phyloP scores from a whole-genome alignment of 23 tunicate species.

The Trididemnum miniatum region DNA sequence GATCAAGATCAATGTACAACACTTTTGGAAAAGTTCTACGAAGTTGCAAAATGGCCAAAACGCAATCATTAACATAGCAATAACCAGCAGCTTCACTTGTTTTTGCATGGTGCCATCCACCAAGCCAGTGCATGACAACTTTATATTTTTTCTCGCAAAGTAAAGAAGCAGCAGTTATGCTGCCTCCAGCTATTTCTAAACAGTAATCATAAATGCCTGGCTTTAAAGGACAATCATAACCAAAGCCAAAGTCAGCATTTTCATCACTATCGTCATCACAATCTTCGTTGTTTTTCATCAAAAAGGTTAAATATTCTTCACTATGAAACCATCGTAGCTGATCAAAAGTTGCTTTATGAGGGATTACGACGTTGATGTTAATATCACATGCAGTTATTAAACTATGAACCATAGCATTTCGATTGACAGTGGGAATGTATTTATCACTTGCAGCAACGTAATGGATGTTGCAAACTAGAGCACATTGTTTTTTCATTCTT shows the following conservation, averaged over 20 bases:
- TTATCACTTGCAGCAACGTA: conserved; percentile 41
- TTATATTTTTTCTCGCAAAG: conserved; percentile 33
- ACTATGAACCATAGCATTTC: conserved; percentile 79
- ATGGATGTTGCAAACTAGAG: conserved; percentile 40
- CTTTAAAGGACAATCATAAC: conserved; percentile 75
- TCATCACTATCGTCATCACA: conserved; percentile 36
- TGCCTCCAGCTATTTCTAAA: conserved; percentile 71
- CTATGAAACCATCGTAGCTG: conserved; percentile 60
- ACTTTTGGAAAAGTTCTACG: conserved; percentile 45
- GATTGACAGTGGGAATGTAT: conserved; percentile 64
- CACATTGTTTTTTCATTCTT: conserved; percentile 6
- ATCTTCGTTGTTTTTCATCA: conserved; percentile 9
- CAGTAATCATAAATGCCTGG: conserved; percentile 65
- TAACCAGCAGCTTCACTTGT: conserved; percentile 67
- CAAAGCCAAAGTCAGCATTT: conserved; percentile 56
- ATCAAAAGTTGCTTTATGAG: conserved; percentile 33
- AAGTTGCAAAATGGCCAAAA: conserved; percentile 54
- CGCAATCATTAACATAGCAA: conserved; percentile 89
- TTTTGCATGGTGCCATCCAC: conserved; percentile 98
- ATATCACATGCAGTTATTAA: conserved; percentile 58
- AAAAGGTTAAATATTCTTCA: conserved; percentile 40
- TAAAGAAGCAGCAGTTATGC: conserved; percentile 54
- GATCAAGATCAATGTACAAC: conserved; percentile 78
- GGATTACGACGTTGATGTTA: conserved; percentile 35
- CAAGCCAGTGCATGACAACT: conserved; percentile 77